phyloP scores from a whole-genome alignment of 1,140 invertebrate species.

The Colletes latitarsis region DNA sequence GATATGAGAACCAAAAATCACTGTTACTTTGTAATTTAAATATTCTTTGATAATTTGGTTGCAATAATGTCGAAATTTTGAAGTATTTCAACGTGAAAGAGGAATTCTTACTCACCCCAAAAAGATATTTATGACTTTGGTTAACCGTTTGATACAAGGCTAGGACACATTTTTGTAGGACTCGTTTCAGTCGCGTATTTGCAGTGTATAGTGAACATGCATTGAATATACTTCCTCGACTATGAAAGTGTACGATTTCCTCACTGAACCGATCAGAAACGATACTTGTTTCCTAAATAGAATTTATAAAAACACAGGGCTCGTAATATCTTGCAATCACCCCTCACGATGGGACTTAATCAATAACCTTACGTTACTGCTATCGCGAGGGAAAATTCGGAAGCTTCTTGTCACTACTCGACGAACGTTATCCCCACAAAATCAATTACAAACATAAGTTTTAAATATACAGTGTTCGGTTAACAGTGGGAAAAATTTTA shows the following conservation, averaged over 20 bases:
- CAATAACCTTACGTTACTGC: slow-evolving; percentile 66
- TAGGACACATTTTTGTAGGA: slow-evolving; percentile 66
- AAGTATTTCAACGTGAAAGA: neutral
- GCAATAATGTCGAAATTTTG: neutral
- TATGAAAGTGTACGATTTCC: neutral
- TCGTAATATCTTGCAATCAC: neutral
- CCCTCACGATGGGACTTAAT: slow-evolving; percentile 41
- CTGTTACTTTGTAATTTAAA: neutral
- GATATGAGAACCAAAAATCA: neutral
- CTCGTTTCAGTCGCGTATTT: slow-evolving; percentile 58
- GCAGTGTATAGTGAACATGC: slow-evolving; percentile 4
- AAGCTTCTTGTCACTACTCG: slow-evolving; percentile 20
- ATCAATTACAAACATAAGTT: neutral
- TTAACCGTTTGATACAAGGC: slow-evolving; percentile 53
- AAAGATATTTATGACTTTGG: slow-evolving; percentile 37
- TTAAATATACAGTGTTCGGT: neutral
- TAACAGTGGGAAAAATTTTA: too few species aligned
- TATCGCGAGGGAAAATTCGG: slow-evolving; percentile 50
- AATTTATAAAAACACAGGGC: neutral
- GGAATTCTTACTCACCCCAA: slow-evolving; percentile 38
- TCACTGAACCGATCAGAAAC: neutral
- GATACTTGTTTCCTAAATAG: slow-evolving; percentile 6
- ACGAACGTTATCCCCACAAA: neutral
- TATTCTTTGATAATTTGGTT: neutral
- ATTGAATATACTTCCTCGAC: neutral